These are phyloP conservation scores for Epirrhoe alternata DNA, from an alignment of 2,888 invertebrate species.

Conservation along the genomic window DNA sequence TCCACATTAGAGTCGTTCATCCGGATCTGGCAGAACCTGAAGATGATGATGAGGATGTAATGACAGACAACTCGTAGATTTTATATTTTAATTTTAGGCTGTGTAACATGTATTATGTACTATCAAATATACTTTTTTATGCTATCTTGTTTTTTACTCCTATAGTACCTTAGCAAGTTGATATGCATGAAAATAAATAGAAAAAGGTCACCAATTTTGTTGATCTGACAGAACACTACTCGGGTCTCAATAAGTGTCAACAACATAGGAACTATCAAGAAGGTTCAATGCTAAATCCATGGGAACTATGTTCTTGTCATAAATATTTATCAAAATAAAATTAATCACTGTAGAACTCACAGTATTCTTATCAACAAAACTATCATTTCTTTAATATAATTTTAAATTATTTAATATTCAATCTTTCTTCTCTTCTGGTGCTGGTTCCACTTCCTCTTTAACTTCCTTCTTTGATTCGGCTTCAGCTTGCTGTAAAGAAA, in stretches of 20 bases:
- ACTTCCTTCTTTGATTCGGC: slow-evolving; percentile 40
- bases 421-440: slow-evolving; percentile 41
- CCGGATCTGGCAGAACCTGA: slow-evolving; percentile 78
- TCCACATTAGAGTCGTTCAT: slow-evolving; percentile 79
- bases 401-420: not conserved
- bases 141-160: slow-evolving; percentile 45
- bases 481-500: slow-evolving; percentile 47
- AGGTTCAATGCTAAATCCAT: too few species aligned
- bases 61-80: slow-evolving; percentile 78
- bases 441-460: slow-evolving; percentile 33
- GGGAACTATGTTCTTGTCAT: too few species aligned
- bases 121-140: slow-evolving; percentile 76
- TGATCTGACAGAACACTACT: too few species aligned
- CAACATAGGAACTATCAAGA: too few species aligned
- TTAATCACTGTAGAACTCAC: not conserved
- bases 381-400: too few species aligned
- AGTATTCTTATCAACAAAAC: not conserved
- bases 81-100: slow-evolving; percentile 42
- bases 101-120: slow-evolving; percentile 65
- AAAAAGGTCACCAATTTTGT: too few species aligned
- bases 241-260: too few species aligned
- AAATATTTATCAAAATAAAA: not conserved
- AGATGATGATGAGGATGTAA: slow-evolving; percentile 79
- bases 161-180: too few species aligned
- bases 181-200: too few species aligned